Conservation (phyloP, 2,888 invertebrate genomes). For the Andrena camellia region DNA sequence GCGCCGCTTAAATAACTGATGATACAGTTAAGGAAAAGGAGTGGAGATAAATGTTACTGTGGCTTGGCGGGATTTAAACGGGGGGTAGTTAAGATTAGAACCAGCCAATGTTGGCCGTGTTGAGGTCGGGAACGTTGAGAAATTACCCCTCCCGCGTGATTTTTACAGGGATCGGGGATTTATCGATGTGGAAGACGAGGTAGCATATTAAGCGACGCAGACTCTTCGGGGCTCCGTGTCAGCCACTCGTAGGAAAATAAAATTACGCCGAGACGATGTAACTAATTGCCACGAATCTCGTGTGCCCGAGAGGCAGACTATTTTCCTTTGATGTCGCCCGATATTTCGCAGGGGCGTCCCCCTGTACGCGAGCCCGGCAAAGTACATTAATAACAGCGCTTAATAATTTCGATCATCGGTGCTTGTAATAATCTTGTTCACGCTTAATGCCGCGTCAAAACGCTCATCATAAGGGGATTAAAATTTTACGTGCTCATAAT, state of each 20-base stretch:
- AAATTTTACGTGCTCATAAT: conserved; percentile 56
- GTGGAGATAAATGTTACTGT: conserved; percentile 58
- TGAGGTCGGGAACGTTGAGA: conserved; percentile 29
- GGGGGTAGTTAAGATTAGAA: conserved; percentile 48
- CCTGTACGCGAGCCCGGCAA: conserved; percentile 13
- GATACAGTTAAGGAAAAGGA: conserved; percentile 59
- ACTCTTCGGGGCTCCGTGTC: too few species aligned
- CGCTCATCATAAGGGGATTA: conserved; percentile 58
- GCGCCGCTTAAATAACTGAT: conserved; percentile 62
- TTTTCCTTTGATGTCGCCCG: conserved; percentile 25
- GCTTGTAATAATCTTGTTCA: conserved; percentile 63
- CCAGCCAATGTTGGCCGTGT: conserved; percentile 18
- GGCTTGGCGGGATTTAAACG: conserved; percentile 37
- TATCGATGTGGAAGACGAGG: background rate
- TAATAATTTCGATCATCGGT: conserved; percentile 59
- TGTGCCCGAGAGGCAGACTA: conserved; percentile 6
- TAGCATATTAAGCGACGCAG: background rate
- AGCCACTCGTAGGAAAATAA: background rate
- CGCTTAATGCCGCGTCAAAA: conserved; percentile 57
- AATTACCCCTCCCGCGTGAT: conserved; percentile 15
- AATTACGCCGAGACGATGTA: background rate
- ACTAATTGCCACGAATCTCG: background rate
- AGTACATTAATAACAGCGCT: conserved; percentile 59
- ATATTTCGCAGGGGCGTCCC: conserved; percentile 7
- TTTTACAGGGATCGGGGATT: conserved; percentile 5